Evolutionary conservation across 2,888 invertebrate genomes (phyloP), one percentile per base, ranked within the genome.

Genomic region (Callimorpha dominula): DNA sequence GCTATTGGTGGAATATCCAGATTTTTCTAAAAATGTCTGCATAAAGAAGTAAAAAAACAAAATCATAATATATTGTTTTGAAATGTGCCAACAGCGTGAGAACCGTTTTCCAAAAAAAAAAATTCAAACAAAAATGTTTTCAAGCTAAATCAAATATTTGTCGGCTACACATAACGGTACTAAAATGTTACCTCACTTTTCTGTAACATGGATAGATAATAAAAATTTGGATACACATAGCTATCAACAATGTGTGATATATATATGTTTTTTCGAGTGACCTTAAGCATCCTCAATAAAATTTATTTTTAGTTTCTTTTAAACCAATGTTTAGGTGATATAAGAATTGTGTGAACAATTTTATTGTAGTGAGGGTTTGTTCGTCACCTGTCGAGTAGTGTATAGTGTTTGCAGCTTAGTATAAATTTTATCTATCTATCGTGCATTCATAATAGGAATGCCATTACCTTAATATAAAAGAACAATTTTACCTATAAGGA

Each of bases 381-480:
- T 67, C 43, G 31, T 66, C 17, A 31, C 66, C 63, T 52, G 64
- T 66, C 67, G 64, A 57, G 73, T 73, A 73, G 73, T 71, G n/a
- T 67, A 63, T 68, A 76, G 68, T 63, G n/a, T 65, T 71, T 57
- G 62, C 49, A 72, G 17, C 54, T 40, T n/a, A n/a, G 54, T 40
- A 67, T 60, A 60, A 52, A 54, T 54, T 43, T 6, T 54, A 54
- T 57, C 12, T 67, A 52, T 52, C 1, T 52, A 43, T 65, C 43
- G 54, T n/a, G 12, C 42, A 43, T 43, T 54, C 54, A 42, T 15
- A n/a, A 54, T 20, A 14, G n/a, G 20, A 54, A 54, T 42, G 14
- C 0, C 4, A 54, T 15, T n/a, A 57, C n/a, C 52, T 42, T 52
- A 17, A 46, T 31, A 11, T 57, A 62, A 52, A 67, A 78, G 71